These are phyloP conservation scores for Cyanoliseus patagonus DNA, from an alignment of 2,113 vertebrate genomes.

Conservation along the genomic window DNA sequence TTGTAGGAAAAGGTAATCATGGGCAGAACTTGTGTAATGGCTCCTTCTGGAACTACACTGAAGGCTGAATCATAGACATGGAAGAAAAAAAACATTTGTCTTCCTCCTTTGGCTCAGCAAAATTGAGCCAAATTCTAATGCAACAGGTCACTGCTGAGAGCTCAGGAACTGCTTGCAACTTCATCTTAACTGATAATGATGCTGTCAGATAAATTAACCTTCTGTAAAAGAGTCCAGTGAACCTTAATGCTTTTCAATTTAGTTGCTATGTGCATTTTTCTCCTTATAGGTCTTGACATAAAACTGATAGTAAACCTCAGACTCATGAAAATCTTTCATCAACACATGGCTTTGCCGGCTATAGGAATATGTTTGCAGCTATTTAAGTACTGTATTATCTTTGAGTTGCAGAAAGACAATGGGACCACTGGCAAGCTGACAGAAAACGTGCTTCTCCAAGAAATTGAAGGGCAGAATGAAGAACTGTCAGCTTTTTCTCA, in stretches of 20 bases:
- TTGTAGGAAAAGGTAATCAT: neutral
- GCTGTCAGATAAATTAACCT: neutral
- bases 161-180: neutral
- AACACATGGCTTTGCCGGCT: neutral
- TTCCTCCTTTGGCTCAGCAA: neutral
- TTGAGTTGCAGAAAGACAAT: constrained; percentile 80
- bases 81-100: neutral
- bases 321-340: neutral
- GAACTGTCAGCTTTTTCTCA: constrained; percentile 91
- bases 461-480: constrained; percentile 84
- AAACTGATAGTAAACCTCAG: neutral
- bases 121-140: neutral
- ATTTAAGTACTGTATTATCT: constrained; percentile 36
- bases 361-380: neutral
- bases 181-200: neutral
- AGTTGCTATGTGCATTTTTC: neutral
- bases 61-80: neutral
- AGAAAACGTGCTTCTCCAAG: constrained; percentile 78
- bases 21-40: neutral
- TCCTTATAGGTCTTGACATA: neutral
- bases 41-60: neutral
- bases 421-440: constrained; percentile 78
- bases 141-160: neutral
- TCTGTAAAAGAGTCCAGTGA: neutral
- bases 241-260: neutral